Conservation (phyloP, 2,888 invertebrate species). For the Malacosoma neustria region DNA sequence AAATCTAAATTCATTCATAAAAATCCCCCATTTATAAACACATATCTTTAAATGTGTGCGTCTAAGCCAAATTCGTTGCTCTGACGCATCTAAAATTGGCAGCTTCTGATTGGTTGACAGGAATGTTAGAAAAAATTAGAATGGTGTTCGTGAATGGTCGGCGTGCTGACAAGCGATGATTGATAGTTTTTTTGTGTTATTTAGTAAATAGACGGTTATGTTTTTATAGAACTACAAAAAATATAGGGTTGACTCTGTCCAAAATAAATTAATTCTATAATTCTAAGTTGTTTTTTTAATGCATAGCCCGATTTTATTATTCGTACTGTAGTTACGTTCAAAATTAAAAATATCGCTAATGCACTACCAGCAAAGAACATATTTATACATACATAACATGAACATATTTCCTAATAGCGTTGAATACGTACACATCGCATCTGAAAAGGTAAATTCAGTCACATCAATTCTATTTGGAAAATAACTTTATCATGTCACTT, state of each 20-base stretch:
- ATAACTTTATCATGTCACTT: too few relatives aligned
- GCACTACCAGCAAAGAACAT: too few relatives aligned
- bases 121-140: constrained; percentile 49
- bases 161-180: not conserved
- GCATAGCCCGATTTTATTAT: not conserved
- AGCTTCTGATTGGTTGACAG: constrained; percentile 32
- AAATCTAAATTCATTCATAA: too few relatives aligned
- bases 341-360: too few relatives aligned
- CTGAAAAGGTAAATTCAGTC: too few relatives aligned
- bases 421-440: too few relatives aligned
- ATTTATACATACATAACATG: too few relatives aligned
- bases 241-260: not conserved
- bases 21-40: too few relatives aligned
- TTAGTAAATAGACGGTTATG: not conserved
- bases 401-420: too few relatives aligned
- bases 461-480: too few relatives aligned
- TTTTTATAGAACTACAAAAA: not conserved
- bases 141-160: not conserved
- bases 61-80: constrained; percentile 55
- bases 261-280: too few relatives aligned
- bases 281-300: too few relatives aligned
- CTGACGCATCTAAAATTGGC: constrained; percentile 42
- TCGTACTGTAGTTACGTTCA: not conserved
- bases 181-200: not conserved
- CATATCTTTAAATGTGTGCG: constrained; percentile 34